Evolutionary conservation across 2,113 vertebrate genomes (phyloP), one percentile per base, ranked within the genome.

Genomic region (Galeopterus variegatus): DNA sequence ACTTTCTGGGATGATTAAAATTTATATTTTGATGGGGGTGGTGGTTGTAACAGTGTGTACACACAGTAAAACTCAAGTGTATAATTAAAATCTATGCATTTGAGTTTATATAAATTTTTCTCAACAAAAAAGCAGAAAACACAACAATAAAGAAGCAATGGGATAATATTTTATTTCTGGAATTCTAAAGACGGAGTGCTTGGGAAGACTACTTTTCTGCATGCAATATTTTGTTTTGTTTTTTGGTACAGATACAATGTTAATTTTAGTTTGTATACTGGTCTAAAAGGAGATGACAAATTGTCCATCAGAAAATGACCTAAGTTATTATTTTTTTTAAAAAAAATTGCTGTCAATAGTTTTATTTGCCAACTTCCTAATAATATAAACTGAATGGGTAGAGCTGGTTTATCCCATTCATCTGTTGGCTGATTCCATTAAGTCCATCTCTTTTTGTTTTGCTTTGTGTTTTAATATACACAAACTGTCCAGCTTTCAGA

Each of bases 201-300:
- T 73, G 36, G 17, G 3, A 86, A 77, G 36, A 11, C 26, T 36
- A 72, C 36, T 96, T 90, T 79, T 90, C 52, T 73, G 50, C 2
- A 64, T 45, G 18, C 1, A 41, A 8, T 60, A 50, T 72, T 13
- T 87, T 50, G 13, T 62, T 75, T 41, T 88, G n/a, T 58, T 58
- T 90, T 75, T 36, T 11, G 6, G 17, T 33, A 11, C 14, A 85
- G 13, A 64, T 73, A 67, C 5, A 90, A 64, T 36, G 2, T 31
- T 88, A 70, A 52, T 85, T 89, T 80, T 73, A n/a, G 56, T 89
- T 92, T 92, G 41, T 76, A 65, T 70, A 41, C 15, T 60, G 18
- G 15, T 62, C 31, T 85, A 70, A 83, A 72, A 94, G 11, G n/a
- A 83, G 15, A 15, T 28, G 18, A 67, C 69, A 19, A 62, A 33